Conservation (phyloP, 2,888 invertebrate genomes). For the Sycophila texana region DNA sequence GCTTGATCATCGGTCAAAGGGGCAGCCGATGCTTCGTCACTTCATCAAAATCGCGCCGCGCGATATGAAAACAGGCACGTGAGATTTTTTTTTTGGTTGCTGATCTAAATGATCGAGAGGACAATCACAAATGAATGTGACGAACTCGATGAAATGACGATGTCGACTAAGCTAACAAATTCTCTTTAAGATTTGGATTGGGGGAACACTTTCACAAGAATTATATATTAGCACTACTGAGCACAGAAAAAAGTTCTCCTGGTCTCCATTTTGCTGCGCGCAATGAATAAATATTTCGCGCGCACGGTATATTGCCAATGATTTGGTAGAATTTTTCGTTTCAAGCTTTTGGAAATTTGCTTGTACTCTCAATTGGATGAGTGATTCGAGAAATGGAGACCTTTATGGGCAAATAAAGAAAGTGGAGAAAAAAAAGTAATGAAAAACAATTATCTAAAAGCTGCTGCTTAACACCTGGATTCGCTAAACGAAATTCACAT, state of each 20-base stretch:
- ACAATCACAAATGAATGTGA: conserved; percentile 52
- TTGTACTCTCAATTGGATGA: neutral
- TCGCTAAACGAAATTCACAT: conserved; percentile 62
- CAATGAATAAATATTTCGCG: neutral
- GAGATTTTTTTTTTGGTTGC: too few species aligned
- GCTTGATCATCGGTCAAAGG: conserved; percentile 44
- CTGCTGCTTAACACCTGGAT: conserved; percentile 51
- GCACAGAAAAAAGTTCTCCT: conserved; percentile 49
- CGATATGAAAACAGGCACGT: conserved; percentile 5
- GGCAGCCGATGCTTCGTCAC: conserved; percentile 52
- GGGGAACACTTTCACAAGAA: conserved; percentile 57
- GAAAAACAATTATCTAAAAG: conserved; percentile 54
- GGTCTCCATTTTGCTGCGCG: conserved; percentile 50
- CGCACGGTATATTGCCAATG: neutral
- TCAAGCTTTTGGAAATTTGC: neutral
- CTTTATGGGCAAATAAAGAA: conserved; percentile 30
- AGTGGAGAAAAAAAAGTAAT: conserved; percentile 6
- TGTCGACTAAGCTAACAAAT: conserved; percentile 48
- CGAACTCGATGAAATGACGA: conserved; percentile 54
- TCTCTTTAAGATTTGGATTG: conserved; percentile 48
- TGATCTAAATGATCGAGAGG: conserved; percentile 28
- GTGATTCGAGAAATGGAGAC: conserved; percentile 51
- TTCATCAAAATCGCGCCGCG: conserved; percentile 37
- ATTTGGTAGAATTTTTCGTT: neutral
- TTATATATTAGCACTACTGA: conserved; percentile 60